Base-by-base conservation (phyloP, 1,140 invertebrate species). In the Planococcus citri region DNA sequence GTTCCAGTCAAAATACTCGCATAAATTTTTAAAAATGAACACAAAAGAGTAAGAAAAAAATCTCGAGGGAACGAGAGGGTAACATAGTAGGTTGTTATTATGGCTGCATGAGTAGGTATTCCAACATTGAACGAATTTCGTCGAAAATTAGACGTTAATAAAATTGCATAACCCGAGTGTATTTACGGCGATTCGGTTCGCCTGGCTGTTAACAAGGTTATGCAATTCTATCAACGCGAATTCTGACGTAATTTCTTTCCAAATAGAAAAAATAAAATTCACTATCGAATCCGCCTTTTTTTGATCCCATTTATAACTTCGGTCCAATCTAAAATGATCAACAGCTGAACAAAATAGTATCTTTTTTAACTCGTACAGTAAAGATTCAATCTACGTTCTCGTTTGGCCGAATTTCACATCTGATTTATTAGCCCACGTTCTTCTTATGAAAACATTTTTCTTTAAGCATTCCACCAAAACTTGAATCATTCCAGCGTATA, bases 401-500 rank as follows among this genome's bases (percentile, higher is more conserved):
- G 41, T 3, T 17, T 51, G 12, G 41, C 17, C 41, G 41, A 51
- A 4, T 14, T 51, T 51, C n/a, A 51, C 41, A 17, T 51, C 41
- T n/a, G 41, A 51, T 51, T 51, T 51, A 51, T 51, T 17, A 17
- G 41, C n/a, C n/a, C 41, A 51, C 41, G 41, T 51, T 17, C 29
- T 51, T n/a, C n/a, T 51, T 51, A 51, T 20, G 41, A 51, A 51
- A 51, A 51, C 41, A 51, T 51, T 51, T 51, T 17, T 51, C 41
- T 51, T n/a, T n/a, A n/a, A n/a, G n/a, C n/a, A n/a, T n/a, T n/a
- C 41, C 4, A 51, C 2, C 41, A 51, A 6, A 51, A 14, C n/a
- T 20, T 51, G 41, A 51, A 51, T 51, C 41, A 51, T n/a, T 51
- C n/a, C 41, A 51, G 41, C 41, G 41, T 51, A 51, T 51, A 51